phyloP scores from a whole-genome alignment of 2,797 vertebrate genomes.

The Ceyx erithaca region DNA sequence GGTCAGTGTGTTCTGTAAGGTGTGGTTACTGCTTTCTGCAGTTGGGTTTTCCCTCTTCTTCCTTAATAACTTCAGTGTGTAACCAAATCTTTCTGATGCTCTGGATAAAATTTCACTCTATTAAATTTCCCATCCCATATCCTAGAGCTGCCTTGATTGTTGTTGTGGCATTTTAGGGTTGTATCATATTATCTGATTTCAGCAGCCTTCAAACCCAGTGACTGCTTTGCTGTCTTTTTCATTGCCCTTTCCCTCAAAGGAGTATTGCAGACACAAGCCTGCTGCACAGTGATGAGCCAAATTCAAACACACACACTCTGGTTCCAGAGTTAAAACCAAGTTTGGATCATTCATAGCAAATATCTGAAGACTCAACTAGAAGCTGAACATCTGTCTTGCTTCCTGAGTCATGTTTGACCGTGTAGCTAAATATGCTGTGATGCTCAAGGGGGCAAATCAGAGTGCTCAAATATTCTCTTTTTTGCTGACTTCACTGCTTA shows the following conservation, averaged over 20 bases:
- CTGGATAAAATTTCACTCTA: not conserved
- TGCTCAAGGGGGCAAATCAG: not conserved
- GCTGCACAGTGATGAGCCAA: not conserved
- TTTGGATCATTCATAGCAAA: slow-evolving; percentile 13
- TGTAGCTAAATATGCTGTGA: slow-evolving; percentile 29
- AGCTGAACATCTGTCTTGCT: slow-evolving; percentile 42
- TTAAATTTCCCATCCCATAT: not conserved
- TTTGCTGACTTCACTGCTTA: slow-evolving; percentile 20
- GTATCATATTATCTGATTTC: not conserved
- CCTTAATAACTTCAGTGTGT: not conserved
- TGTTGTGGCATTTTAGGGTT: not conserved
- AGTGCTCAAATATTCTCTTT: not conserved
- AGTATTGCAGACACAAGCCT: not conserved
- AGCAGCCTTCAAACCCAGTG: not conserved
- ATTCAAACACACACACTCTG: not conserved
- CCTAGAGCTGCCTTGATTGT: not conserved
- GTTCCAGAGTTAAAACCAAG: not conserved
- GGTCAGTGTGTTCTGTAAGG: not conserved
- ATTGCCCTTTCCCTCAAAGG: not conserved
- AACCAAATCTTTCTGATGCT: not conserved
- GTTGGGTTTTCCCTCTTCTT: not conserved
- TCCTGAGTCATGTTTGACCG: not conserved
- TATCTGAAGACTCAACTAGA: slow-evolving; percentile 24
- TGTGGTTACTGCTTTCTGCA: not conserved
- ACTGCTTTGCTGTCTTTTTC: not conserved